Evolutionary conservation across 2,113 vertebrate species (phyloP).

Genomic region (Loxodonta africana): DNA sequence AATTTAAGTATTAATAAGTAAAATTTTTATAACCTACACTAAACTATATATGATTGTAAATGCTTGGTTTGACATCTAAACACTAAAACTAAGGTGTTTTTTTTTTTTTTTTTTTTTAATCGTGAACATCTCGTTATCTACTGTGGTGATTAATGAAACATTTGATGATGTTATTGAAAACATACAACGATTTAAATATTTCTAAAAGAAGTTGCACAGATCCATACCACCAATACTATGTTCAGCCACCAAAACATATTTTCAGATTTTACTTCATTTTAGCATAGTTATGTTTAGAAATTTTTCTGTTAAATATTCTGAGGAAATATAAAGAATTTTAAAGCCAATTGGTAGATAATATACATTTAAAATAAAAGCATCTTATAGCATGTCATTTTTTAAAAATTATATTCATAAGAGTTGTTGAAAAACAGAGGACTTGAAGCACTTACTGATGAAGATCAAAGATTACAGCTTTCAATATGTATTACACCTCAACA

Average conservation of each 20-base stretch:
- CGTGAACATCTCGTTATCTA: not conserved
- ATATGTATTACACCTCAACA: no score
- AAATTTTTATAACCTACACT: not conserved
- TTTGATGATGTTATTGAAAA: not conserved
- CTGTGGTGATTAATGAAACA: not conserved
- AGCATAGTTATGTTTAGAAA: not conserved
- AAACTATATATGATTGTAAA: not conserved
- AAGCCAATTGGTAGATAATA: not conserved
- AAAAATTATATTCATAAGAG: not conserved
- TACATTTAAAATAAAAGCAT: not conserved
- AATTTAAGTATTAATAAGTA: not conserved
- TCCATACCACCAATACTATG: not conserved
- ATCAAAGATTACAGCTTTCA: no score
- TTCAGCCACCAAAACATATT: not conserved
- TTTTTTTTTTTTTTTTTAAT: not conserved
- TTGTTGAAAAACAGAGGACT: not conserved
- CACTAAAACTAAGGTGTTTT: not conserved
- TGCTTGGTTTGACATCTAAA: not conserved
- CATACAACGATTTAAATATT: not conserved
- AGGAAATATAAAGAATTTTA: not conserved
- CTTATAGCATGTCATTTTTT: not conserved
- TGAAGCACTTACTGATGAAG: no score
- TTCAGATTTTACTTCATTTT: constrained; percentile 5
- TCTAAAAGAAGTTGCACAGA: not conserved
- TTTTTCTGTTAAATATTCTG: not conserved